These are phyloP conservation scores for Hippocampus comes DNA, from an alignment of 2,113 vertebrate genomes.

Conservation along the genomic window DNA sequence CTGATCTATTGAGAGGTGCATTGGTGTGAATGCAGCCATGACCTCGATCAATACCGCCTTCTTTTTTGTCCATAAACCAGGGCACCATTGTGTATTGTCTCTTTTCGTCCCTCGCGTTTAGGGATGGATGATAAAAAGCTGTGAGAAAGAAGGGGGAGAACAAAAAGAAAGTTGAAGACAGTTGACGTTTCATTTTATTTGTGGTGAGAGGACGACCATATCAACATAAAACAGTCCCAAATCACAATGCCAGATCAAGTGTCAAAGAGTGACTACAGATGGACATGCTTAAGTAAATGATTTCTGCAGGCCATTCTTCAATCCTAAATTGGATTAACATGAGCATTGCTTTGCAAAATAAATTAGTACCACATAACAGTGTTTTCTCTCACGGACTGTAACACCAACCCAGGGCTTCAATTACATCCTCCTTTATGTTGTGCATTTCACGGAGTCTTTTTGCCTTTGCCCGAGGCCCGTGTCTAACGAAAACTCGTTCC, in stretches of 20 bases:
- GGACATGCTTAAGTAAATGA: constrained; percentile 21
- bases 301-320: constrained; percentile 37
- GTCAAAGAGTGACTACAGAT: constrained; percentile 26
- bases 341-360: constrained; percentile 37
- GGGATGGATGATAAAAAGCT: constrained; percentile 23
- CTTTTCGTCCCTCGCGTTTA: constrained; percentile 42
- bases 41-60: constrained; percentile 61
- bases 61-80: constrained; percentile 70
- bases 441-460: constrained; percentile 35
- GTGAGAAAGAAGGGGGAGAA: constrained; percentile 40
- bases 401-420: constrained; percentile 42
- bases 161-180: constrained; percentile 49
- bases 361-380: constrained; percentile 32
- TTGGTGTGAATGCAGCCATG: constrained; percentile 53
- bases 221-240: constrained; percentile 24
- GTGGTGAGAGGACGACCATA: constrained; percentile 17
- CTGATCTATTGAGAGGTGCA: constrained; percentile 67
- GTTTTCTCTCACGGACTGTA: constrained; percentile 43
- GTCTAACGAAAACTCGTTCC: constrained; percentile 36
- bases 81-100: constrained; percentile 64
- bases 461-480: constrained; percentile 41
- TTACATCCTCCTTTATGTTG: constrained; percentile 34
- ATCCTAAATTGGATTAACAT: constrained; percentile 48
- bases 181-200: constrained; percentile 51
- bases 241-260: constrained; percentile 22